Conservation (phyloP, 2,888 invertebrate genomes). For the Desoria tigrina region DNA sequence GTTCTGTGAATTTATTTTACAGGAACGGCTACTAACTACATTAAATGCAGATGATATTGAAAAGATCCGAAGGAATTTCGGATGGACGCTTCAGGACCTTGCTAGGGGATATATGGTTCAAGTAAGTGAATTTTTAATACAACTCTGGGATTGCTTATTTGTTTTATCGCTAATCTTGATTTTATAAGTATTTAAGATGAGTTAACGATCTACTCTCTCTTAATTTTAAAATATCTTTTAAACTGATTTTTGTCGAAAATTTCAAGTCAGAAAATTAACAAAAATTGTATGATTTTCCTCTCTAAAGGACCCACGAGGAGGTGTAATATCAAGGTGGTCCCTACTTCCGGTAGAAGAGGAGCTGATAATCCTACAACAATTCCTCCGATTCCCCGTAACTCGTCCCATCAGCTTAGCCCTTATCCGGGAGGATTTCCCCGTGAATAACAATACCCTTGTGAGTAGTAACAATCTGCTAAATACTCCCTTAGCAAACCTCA, state of each 20-base stretch:
- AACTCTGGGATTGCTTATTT: not conserved
- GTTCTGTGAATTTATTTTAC: not conserved
- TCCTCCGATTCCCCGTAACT: slow-evolving; percentile 85
- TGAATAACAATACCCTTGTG: slow-evolving; percentile 22
- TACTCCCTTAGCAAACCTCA: not conserved
- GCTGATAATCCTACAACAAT: slow-evolving; percentile 86
- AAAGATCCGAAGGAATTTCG: slow-evolving; percentile 52
- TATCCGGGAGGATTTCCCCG: slow-evolving; percentile 52
- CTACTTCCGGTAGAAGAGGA: slow-evolving; percentile 86
- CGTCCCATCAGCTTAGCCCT: slow-evolving; percentile 66
- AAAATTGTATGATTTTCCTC: not conserved
- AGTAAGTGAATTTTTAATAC: slow-evolving; percentile 28
- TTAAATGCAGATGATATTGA: slow-evolving; percentile 51
- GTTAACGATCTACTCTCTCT: not conserved
- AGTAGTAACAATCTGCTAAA: slow-evolving; percentile 1
- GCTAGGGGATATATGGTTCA: slow-evolving; percentile 53
- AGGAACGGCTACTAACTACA: slow-evolving; percentile 50
- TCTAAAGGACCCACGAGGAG: slow-evolving; percentile 13
- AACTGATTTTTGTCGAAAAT: not conserved
- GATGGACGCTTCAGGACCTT: slow-evolving; percentile 50
- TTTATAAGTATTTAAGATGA: not conserved
- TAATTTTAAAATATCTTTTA: not conserved
- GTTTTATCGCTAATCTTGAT: not conserved
- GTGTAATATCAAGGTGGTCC: slow-evolving; percentile 80
- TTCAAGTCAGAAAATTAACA: too few relatives aligned